Evolutionary conservation across 2,113 vertebrate genomes (phyloP).

Genomic region (Ceyx margarethae): DNA sequence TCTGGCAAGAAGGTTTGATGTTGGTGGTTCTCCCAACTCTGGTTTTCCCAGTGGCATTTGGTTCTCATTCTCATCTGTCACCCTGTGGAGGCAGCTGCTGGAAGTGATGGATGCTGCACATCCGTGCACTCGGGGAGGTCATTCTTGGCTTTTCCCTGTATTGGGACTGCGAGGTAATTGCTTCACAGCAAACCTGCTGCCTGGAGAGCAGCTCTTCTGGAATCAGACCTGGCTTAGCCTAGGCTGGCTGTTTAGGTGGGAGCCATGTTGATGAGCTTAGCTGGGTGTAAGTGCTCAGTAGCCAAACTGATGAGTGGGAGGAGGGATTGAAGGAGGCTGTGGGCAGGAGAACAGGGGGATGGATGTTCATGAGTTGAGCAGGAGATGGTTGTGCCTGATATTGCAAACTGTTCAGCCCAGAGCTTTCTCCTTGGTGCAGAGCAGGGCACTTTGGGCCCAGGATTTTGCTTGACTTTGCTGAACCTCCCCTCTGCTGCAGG

Average conservation of each 20-base stretch:
- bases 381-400: not conserved
- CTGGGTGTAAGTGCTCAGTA: not conserved
- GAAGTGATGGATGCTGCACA: accelerated
- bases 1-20: not conserved
- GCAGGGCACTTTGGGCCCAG: not conserved
- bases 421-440: not conserved
- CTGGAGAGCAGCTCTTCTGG: not conserved
- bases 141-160: accelerated
- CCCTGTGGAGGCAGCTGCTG: accelerated
- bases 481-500: not conserved
- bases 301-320: not conserved
- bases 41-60: not conserved
- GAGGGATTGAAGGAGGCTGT: accelerated
- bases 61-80: not conserved
- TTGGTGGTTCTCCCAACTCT: accelerated
- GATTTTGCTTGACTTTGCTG: not conserved
- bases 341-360: not conserved
- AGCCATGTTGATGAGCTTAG: not conserved
- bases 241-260: not conserved
- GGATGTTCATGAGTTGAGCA: not conserved
- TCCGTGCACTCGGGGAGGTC: accelerated
- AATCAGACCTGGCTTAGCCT: accelerated
- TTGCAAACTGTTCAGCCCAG: not conserved
- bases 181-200: not conserved
- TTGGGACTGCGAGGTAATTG: not conserved